These are phyloP conservation scores for Manis pentadactyla DNA, from an alignment of 2,797 vertebrate species.

Conservation along the genomic window DNA sequence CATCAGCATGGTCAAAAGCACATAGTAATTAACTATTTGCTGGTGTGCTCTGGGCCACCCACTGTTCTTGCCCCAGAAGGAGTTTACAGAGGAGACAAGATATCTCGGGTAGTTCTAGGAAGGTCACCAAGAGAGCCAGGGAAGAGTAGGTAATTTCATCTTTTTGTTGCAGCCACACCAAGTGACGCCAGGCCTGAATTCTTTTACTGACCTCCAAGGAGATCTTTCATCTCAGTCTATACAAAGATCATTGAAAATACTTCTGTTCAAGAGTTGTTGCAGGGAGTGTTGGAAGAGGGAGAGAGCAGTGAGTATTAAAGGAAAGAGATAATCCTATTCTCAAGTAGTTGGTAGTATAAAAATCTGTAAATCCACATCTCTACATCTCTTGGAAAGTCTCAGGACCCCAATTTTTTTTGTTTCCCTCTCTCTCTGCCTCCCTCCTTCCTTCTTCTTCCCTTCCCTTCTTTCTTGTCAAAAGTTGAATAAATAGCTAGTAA, in stretches of 20 bases:
- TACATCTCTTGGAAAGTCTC: conserved; percentile 1
- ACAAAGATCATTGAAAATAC: background rate
- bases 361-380: conserved; percentile 17
- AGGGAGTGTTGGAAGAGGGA: background rate
- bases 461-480: background rate
- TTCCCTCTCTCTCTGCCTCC: too few species aligned
- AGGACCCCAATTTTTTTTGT: background rate
- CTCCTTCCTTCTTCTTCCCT: background rate
- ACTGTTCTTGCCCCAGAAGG: conserved; percentile 42
- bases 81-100: conserved; percentile 21
- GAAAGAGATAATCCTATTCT: conserved; percentile 19
- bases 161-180: conserved; percentile 30
- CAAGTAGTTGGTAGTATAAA: background rate
- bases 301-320: background rate
- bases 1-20: background rate
- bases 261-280: background rate
- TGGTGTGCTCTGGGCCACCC: conserved; percentile 34
- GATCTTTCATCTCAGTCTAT: conserved; percentile 19
- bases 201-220: conserved; percentile 19
- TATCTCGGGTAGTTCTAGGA: background rate
- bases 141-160: conserved; percentile 32
- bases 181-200: background rate
- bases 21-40: conserved; percentile 1
- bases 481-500: conserved; percentile 19
- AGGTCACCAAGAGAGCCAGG: conserved; percentile 47